Evolutionary conservation across 2,113 vertebrate species (phyloP).

Genomic region (Aspidoscelis tigris): DNA sequence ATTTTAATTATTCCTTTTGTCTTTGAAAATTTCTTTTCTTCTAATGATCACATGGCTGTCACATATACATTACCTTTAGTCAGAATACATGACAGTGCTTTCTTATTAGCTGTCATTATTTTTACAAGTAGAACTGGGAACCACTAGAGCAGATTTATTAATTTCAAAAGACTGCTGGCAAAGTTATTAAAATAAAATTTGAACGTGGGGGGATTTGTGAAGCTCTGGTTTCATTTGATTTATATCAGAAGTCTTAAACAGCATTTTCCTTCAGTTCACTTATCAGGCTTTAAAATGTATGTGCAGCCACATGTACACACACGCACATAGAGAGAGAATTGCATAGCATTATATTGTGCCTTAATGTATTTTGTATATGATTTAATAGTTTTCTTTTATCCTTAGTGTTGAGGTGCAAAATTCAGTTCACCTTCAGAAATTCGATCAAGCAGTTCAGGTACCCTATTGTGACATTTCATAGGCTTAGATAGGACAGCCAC

Average conservation of each 20-base stretch:
- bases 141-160: slow-evolving; percentile 61
- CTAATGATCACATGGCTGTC: slow-evolving; percentile 73
- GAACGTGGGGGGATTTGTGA: neutral
- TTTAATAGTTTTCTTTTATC: neutral
- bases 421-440: too few relatives aligned
- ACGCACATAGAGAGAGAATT: too few relatives aligned
- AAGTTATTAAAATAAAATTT: slow-evolving; percentile 55
- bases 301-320: too few relatives aligned
- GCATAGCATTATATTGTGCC: too few relatives aligned
- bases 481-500: too few relatives aligned
- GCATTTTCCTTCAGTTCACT: slow-evolving; percentile 6
- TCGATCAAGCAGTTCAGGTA: too few relatives aligned
- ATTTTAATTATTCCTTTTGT: slow-evolving; percentile 79
- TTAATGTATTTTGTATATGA: too few relatives aligned
- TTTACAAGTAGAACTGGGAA: slow-evolving; percentile 54
- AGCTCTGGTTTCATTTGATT: slow-evolving; percentile 41
- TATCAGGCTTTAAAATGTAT: neutral
- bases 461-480: too few relatives aligned
- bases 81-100: slow-evolving; percentile 62
- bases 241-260: neutral
- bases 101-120: slow-evolving; percentile 68
- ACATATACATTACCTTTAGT: slow-evolving; percentile 64
- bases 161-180: slow-evolving; percentile 59
- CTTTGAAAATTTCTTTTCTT: slow-evolving; percentile 64
- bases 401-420: too few relatives aligned